Base-by-base conservation (phyloP, 2,113 vertebrate genomes). In the Felis catus region DNA sequence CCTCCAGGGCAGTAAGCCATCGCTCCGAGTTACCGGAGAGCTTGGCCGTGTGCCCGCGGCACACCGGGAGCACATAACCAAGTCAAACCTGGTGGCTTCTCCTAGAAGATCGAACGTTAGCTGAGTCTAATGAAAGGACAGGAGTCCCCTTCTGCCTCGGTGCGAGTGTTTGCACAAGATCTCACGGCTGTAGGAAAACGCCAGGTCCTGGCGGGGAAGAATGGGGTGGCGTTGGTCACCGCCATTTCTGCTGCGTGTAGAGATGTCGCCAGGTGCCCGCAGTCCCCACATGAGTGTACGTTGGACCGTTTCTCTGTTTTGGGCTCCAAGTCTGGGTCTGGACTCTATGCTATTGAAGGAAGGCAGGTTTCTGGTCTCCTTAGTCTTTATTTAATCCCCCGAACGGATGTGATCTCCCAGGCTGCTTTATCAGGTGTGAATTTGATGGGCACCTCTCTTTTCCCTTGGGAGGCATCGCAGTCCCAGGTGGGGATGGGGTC, bases 321-420 rank as follows among this genome's bases (percentile, higher is more conserved):
- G 1, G 16, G 53, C 7, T 51, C 41, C 12, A 4, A 33, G 31
- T n/a, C 55, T 93, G 76, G 12, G 2, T 74, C 31, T 7, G 15
- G 85, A 41, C 0, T 6, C 18, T 21, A 19, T 4, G 12, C 7
- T 9, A 0, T 10, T 0, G 27, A 48, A 33, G 74, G 27, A 48
- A 33, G 74, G 41, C 7, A 21, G 25, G 39, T 19, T 4, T 2
- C 2, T 80, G 25, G 2, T 91, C 36, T 73, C 33, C n/a, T 71
- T 79, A 4, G 5, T 31, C 58, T 63, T 27, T 18, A 16, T 58
- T 65, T n/a, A 29, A 16, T 33, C 15, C 45, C 13, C 45, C 10
- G 1, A 6, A 2, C 21, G 27, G 27, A 2, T 41, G 31, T 23
- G 18, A 0, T 19, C 66, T n/a, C 82, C 7, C 9, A 39, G 68